These are phyloP conservation scores for Volucella inflata DNA, from an alignment of 2,888 invertebrate species.

Conservation along the genomic window DNA sequence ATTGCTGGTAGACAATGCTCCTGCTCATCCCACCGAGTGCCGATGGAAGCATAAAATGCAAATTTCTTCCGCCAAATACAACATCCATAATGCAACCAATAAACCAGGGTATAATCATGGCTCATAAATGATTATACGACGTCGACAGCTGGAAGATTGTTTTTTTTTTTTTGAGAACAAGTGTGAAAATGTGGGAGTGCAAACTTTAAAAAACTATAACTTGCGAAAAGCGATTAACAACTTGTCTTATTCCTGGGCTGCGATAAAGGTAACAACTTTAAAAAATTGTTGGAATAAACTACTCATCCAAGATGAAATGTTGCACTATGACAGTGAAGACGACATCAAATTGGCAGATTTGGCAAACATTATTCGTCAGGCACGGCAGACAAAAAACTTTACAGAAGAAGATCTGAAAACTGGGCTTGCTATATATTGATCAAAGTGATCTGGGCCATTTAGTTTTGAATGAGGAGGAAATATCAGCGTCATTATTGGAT, in stretches of 20 bases:
- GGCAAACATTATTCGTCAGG: conserved; percentile 14
- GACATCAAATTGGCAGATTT: conserved; percentile 2
- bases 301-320: conserved; percentile 5
- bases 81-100: not conserved
- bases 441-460: no score
- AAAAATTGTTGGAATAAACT: conserved; percentile 1
- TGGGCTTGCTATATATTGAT: not conserved
- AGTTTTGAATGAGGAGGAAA: conserved; percentile 7
- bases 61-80: not conserved
- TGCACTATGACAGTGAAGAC: conserved; percentile 9
- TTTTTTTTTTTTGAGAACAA: no score
- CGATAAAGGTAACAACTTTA: conserved; percentile 4
- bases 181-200: no score
- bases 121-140: no score
- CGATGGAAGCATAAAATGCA: not conserved
- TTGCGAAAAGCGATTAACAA: no score
- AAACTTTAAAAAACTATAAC: no score
- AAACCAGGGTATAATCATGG: not conserved
- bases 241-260: conserved; percentile 5
- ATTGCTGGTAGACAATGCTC: not conserved
- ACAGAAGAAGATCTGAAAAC: conserved; percentile 17
- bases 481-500: conserved; percentile 7
- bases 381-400: conserved; percentile 3
- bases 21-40: not conserved
- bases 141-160: not conserved